Percentiles rank a stretch among this genome's conserved stretches.
Evolutionary conservation across 2,888 invertebrate species (phyloP).

Genomic region (Allygus modestus): DNA sequence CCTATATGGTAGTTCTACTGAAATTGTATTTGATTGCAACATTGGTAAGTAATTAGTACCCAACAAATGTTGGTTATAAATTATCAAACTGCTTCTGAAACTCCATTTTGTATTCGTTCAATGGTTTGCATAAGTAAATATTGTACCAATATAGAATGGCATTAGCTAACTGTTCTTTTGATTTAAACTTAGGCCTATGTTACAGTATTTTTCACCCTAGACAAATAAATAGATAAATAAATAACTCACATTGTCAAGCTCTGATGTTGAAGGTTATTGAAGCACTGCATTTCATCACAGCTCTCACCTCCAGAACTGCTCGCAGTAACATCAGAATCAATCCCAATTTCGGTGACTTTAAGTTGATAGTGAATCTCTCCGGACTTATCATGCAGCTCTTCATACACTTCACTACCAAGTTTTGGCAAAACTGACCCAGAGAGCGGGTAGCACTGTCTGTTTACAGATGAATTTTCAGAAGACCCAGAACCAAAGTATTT

Average conservation of each 20-base stretch:
- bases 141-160: too few species aligned
- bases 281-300: constrained; percentile 91
- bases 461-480: constrained; percentile 71
- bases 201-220: too few species aligned
- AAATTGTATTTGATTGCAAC: too few species aligned
- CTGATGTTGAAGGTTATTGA: constrained; percentile 86
- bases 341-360: constrained; percentile 83
- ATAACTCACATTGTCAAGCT: constrained; percentile 86
- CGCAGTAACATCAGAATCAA: constrained; percentile 96
- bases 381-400: constrained; percentile 83
- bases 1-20: too few species aligned
- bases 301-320: constrained; percentile 97
- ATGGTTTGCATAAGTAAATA: too few species aligned
- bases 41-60: too few species aligned
- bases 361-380: constrained; percentile 86
- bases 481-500: constrained; percentile 79
- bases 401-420: constrained; percentile 69
- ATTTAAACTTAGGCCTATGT: too few species aligned
- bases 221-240: constrained; percentile 1
- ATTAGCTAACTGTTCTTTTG: too few species aligned
- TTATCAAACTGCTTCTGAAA: too few species aligned
- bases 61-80: too few species aligned
- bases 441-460: constrained; percentile 30
- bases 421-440: constrained; percentile 67
- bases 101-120: too few species aligned